Conservation (phyloP, 2,888 invertebrate species). For the Netelia fuscicornis region DNA sequence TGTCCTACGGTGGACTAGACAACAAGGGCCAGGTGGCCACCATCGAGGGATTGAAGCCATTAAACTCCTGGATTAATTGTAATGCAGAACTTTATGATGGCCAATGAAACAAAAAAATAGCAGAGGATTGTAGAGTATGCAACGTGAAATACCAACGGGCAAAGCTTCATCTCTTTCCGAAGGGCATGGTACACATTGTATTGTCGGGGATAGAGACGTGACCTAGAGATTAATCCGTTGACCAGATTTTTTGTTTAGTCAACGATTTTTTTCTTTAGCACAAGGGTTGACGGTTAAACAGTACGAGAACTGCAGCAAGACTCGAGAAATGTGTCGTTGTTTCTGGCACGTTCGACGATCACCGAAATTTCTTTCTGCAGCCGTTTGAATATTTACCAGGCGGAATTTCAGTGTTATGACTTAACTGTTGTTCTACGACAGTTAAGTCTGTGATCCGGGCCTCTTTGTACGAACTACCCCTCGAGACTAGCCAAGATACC, state of each 20-base stretch:
- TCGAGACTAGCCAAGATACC: not conserved
- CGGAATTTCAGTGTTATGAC: conserved; percentile 31
- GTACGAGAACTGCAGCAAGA: conserved; percentile 3
- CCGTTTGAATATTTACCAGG: conserved; percentile 66
- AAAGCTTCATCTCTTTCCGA: conserved; percentile 48
- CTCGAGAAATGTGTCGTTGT: conserved; percentile 2
- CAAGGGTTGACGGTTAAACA: conserved; percentile 34
- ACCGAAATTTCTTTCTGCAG: not conserved
- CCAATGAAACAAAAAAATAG: conserved; percentile 70
- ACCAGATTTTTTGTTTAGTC: conserved; percentile 63
- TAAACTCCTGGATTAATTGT: conserved; percentile 81
- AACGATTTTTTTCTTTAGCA: conserved; percentile 44
- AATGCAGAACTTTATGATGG: conserved; percentile 80
- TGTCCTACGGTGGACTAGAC: conserved; percentile 77
- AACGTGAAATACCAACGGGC: conserved; percentile 65
- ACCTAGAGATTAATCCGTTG: conserved; percentile 47
- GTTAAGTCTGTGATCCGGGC: not conserved
- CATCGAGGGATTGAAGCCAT: conserved; percentile 79
- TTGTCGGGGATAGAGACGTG: not conserved
- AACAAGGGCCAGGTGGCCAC: conserved; percentile 79
- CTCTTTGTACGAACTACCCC: conserved; percentile 21
- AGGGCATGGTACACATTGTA: not conserved
- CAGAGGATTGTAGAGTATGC: conserved; percentile 35
- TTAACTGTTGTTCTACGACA: not conserved
- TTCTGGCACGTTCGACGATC: conserved; percentile 27